A percentile compares a stretch with the other conserved stretches of the same genome.
Conservation (phyloP, 2,113 vertebrate species). For the Hiodon alosoides region DNA sequence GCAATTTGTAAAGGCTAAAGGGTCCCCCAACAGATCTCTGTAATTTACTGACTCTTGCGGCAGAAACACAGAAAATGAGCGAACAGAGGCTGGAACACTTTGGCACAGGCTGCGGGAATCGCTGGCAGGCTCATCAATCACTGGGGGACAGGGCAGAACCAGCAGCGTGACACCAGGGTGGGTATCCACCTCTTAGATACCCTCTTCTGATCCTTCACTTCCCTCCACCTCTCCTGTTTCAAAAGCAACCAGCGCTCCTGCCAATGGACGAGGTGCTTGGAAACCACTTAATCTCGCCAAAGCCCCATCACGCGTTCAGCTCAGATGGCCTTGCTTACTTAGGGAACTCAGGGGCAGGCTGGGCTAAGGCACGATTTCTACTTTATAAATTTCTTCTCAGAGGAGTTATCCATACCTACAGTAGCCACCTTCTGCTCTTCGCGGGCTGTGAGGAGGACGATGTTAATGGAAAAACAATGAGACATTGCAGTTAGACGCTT, state of each 20-base stretch:
- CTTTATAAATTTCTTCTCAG: too few relatives aligned
- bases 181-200: not conserved
- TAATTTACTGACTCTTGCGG: not conserved
- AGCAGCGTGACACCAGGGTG: not conserved
- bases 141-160: not conserved
- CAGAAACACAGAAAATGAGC: not conserved
- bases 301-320: not conserved
- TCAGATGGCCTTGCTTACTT: not conserved
- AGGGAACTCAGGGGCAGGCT: not conserved
- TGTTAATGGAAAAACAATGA: not conserved
- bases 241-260: slow-evolving; percentile 5
- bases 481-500: too few relatives aligned
- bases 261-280: not conserved
- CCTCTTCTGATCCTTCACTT: not conserved
- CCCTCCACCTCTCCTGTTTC: not conserved
- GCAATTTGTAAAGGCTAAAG: not conserved
- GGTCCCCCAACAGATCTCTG: not conserved
- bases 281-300: not conserved
- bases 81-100: too few relatives aligned
- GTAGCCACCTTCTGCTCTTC: not conserved
- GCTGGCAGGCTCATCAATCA: not conserved
- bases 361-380: not conserved
- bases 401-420: not conserved
- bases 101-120: too few relatives aligned
- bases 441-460: not conserved